Percentiles rank a stretch among this genome's conserved stretches.
phyloP scores from a whole-genome alignment of 2,113 vertebrate genomes.

The Colaptes auratus region DNA sequence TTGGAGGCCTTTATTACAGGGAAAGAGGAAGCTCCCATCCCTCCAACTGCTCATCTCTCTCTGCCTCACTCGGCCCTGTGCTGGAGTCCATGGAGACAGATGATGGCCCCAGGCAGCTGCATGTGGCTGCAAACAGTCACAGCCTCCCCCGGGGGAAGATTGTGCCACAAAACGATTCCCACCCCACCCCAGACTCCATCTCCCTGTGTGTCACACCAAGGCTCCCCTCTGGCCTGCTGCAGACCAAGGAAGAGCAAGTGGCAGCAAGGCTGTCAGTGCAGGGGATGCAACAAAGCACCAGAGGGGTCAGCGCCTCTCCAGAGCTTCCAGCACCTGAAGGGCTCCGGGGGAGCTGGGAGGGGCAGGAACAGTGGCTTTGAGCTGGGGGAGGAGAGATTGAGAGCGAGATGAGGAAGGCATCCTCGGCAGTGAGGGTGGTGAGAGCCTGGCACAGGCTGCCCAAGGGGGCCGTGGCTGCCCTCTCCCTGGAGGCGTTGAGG shows the following conservation, averaged over 20 bases:
- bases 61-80: neutral
- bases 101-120: neutral
- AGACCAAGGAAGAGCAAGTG: neutral
- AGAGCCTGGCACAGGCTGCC: too few species aligned
- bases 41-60: neutral
- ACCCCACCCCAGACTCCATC: neutral
- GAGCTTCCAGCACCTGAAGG: neutral
- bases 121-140: neutral
- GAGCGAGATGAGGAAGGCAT: too few species aligned
- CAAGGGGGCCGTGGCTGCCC: too few species aligned
- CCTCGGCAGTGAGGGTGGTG: too few species aligned
- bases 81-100: neutral
- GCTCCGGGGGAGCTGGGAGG: too few species aligned
- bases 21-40: constrained; percentile 17
- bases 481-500: too few species aligned
- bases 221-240: neutral
- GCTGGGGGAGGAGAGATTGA: too few species aligned
- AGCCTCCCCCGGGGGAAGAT: neutral
- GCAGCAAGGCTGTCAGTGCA: neutral
- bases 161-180: neutral
- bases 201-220: neutral
- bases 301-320: neutral
- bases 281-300: neutral
- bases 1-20: constrained; percentile 25
- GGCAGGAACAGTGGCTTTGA: too few species aligned